These are phyloP conservation scores for Agapetus fuscipes DNA, from an alignment of 2,888 invertebrate genomes.

Conservation along the genomic window DNA sequence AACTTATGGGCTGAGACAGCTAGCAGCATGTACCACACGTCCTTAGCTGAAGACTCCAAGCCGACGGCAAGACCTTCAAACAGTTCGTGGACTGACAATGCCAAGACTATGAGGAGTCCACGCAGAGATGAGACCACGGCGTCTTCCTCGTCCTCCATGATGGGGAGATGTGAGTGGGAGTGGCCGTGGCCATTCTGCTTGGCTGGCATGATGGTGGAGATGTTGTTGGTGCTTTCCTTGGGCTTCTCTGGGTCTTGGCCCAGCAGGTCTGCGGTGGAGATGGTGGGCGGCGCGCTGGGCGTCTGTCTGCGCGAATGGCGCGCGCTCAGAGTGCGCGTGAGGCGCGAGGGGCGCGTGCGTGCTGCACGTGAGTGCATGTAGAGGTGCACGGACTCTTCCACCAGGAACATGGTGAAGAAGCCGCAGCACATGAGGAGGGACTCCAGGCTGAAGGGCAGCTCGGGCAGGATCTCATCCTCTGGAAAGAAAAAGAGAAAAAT, in stretches of 20 bases:
- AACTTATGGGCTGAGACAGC: slow-evolving; percentile 80
- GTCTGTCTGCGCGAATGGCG: slow-evolving; percentile 29
- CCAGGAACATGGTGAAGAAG: slow-evolving; percentile 67
- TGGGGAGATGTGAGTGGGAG: slow-evolving; percentile 41
- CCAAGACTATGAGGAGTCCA: slow-evolving; percentile 71
- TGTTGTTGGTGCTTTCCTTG: not conserved
- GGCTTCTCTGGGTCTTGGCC: slow-evolving; percentile 26
- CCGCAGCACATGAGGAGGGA: slow-evolving; percentile 65
- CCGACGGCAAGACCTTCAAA: slow-evolving; percentile 74
- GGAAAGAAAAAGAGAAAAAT: slow-evolving; percentile 23
- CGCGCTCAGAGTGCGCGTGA: slow-evolving; percentile 39
- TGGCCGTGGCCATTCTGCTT: slow-evolving; percentile 33
- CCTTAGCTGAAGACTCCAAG: slow-evolving; percentile 51
- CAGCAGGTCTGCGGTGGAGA: slow-evolving; percentile 39
- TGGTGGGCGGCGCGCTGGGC: slow-evolving; percentile 28
- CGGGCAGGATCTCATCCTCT: slow-evolving; percentile 34
- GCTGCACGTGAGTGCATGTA: slow-evolving; percentile 47
- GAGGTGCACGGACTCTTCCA: slow-evolving; percentile 70
- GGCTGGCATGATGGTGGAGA: slow-evolving; percentile 21
- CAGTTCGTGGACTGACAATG: slow-evolving; percentile 75
- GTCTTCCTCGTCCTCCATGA: slow-evolving; percentile 33
- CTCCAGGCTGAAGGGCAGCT: slow-evolving; percentile 53
- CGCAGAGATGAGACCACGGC: slow-evolving; percentile 48
- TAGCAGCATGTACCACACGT: slow-evolving; percentile 71
- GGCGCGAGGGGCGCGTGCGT: slow-evolving; percentile 25